These are phyloP conservation scores for Petrolisthes manimaculis DNA, from an alignment of 2,888 invertebrate genomes.

Conservation along the genomic window DNA sequence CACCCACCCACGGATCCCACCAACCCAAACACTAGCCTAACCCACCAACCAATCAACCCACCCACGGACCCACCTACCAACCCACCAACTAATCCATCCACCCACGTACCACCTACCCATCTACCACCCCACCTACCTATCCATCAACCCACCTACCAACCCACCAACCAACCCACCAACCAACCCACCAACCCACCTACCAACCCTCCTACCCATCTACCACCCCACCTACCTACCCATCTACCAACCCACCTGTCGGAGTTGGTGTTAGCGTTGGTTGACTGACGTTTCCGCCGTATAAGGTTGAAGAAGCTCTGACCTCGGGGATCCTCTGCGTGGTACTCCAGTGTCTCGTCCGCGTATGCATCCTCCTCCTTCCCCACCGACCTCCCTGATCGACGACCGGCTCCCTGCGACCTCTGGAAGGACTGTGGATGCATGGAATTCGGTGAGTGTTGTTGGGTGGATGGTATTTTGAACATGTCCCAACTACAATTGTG, in stretches of 20 bases:
- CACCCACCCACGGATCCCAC: too few relatives aligned
- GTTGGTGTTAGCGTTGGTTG: slow-evolving; percentile 35
- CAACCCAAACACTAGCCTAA: background rate
- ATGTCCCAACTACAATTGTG: too few relatives aligned
- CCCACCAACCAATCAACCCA: background rate
- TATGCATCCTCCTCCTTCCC: slow-evolving; percentile 73
- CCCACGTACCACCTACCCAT: background rate
- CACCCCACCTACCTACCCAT: too few relatives aligned
- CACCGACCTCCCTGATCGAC: slow-evolving; percentile 68
- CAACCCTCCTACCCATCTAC: too few relatives aligned
- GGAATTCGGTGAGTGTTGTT: background rate
- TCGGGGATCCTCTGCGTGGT: slow-evolving; percentile 61
- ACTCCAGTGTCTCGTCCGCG: slow-evolving; percentile 72
- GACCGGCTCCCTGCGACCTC: background rate
- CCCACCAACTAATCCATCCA: background rate
- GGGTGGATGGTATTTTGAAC: too few relatives aligned
- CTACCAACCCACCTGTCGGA: slow-evolving; percentile 40
- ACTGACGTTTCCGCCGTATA: slow-evolving; percentile 42
- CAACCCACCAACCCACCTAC: too few relatives aligned
- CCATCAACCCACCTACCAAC: too few relatives aligned
- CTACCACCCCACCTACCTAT: background rate
- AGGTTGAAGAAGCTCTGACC: slow-evolving; percentile 65
- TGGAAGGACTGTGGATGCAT: background rate
- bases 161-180: too few relatives aligned
- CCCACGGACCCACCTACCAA: background rate